These are phyloP conservation scores for Numenius arquata DNA, from an alignment of 2,113 vertebrate genomes.

Conservation along the genomic window DNA sequence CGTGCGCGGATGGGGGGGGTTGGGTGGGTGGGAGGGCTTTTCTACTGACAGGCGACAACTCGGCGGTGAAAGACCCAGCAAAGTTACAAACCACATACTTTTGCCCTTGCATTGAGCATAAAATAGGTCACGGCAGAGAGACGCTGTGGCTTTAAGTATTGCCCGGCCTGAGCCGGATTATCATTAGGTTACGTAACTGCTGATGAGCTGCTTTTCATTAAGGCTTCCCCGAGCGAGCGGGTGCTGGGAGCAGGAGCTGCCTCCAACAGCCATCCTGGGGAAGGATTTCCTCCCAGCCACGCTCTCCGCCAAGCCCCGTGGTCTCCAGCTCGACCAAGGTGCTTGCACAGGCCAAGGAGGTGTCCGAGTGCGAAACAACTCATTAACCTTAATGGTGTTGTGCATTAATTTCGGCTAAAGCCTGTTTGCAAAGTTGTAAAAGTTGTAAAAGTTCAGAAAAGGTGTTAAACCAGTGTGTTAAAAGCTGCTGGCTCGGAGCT, in stretches of 20 bases:
- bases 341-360: not conserved
- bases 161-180: conserved; percentile 50
- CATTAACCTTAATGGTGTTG: not conserved
- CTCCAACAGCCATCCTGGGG: not conserved
- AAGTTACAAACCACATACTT: not conserved
- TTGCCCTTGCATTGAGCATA: not conserved
- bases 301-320: not conserved
- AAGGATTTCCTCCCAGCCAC: not conserved
- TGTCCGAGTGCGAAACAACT: not conserved
- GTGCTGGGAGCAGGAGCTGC: conserved; percentile 7
- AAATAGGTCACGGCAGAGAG: conserved; percentile 37
- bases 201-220: conserved; percentile 47
- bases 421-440: not conserved
- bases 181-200: conserved; percentile 54
- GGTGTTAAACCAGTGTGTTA: not conserved
- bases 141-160: conserved; percentile 45
- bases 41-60: not conserved
- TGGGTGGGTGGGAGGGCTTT: not conserved
- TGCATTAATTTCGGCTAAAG: not conserved
- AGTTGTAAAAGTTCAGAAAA: not conserved
- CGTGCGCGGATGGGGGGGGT: not conserved
- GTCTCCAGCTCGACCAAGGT: not conserved
- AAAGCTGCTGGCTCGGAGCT: not conserved
- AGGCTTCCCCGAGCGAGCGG: not conserved
- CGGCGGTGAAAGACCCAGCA: not conserved